Percentiles rank a stretch among this genome's conserved stretches.
These are phyloP conservation scores for Teleogryllus occipitalis DNA, from an alignment of 1,140 invertebrate species.

Conservation along the genomic window DNA sequence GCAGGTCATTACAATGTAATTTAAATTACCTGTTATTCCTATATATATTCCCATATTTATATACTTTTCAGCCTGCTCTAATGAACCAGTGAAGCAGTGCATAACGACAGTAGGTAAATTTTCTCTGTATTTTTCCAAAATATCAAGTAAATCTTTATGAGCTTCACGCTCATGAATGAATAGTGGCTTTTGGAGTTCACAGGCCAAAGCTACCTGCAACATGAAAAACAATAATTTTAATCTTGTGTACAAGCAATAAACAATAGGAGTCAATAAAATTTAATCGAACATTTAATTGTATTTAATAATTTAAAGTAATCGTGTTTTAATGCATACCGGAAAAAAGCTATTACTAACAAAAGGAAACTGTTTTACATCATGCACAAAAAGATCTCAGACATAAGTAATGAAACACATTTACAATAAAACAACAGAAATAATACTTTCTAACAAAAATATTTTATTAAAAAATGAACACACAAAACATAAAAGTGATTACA, in stretches of 20 bases:
- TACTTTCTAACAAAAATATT: too few relatives aligned
- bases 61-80: constrained; percentile 74
- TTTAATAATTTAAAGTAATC: too few relatives aligned
- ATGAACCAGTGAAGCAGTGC: constrained; percentile 88
- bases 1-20: neutral
- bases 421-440: too few relatives aligned
- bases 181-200: constrained; percentile 77
- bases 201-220: constrained; percentile 71
- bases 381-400: too few relatives aligned
- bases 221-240: constrained; percentile 20
- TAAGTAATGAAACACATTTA: too few relatives aligned
- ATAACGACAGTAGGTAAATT: constrained; percentile 73
- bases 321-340: too few relatives aligned
- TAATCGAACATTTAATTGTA: too few relatives aligned
- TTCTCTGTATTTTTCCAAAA: constrained; percentile 42
- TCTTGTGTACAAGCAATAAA: neutral
- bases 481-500: too few relatives aligned
- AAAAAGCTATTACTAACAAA: too few relatives aligned
- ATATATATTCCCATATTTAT: constrained; percentile 82
- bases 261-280: too few relatives aligned
- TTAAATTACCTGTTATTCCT: constrained; percentile 60
- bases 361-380: too few relatives aligned
- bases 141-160: constrained; percentile 65
- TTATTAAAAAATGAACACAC: too few relatives aligned
- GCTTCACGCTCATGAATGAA: constrained; percentile 88